These are phyloP conservation scores for Coelogynopora nodosa DNA, from an alignment of 2,888 invertebrate genomes.

Conservation along the genomic window DNA sequence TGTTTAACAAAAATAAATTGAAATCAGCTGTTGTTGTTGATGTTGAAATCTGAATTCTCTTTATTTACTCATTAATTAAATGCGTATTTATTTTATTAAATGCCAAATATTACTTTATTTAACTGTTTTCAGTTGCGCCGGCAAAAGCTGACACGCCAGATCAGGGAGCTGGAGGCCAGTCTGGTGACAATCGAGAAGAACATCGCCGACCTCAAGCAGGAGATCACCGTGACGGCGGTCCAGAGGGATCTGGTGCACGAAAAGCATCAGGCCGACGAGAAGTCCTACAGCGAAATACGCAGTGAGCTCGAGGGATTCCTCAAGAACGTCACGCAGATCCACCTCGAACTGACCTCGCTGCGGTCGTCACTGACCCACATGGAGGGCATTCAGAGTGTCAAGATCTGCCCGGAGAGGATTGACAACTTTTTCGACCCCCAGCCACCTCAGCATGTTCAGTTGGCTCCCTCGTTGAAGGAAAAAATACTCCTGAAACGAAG, in stretches of 20 bases:
- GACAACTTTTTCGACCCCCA: slow-evolving; percentile 56
- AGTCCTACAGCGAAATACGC: slow-evolving; percentile 53
- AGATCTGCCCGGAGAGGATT: slow-evolving; percentile 57
- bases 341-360: slow-evolving; percentile 54
- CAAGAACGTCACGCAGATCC: slow-evolving; percentile 53
- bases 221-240: slow-evolving; percentile 52
- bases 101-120: too few relatives aligned
- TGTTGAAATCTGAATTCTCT: too few relatives aligned
- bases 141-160: slow-evolving; percentile 53
- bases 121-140: slow-evolving; percentile 52
- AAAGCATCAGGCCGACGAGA: slow-evolving; percentile 52
- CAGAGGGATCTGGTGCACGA: slow-evolving; percentile 52
- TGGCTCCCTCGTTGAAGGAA: slow-evolving; percentile 57
- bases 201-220: slow-evolving; percentile 52
- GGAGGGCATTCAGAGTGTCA: slow-evolving; percentile 57
- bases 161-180: slow-evolving; percentile 54
- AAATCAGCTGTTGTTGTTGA: too few relatives aligned
- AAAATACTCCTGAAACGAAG: slow-evolving; percentile 52
- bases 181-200: slow-evolving; percentile 52
- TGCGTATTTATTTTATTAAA: too few relatives aligned
- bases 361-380: slow-evolving; percentile 54
- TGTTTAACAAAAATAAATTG: too few relatives aligned
- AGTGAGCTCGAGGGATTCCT: slow-evolving; percentile 54
- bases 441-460: slow-evolving; percentile 55
- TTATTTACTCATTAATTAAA: too few relatives aligned